Percentiles rank a stretch among this genome's conserved stretches.
Conservation (phyloP, 2,888 invertebrate genomes). For the Dasypogon diadema region DNA sequence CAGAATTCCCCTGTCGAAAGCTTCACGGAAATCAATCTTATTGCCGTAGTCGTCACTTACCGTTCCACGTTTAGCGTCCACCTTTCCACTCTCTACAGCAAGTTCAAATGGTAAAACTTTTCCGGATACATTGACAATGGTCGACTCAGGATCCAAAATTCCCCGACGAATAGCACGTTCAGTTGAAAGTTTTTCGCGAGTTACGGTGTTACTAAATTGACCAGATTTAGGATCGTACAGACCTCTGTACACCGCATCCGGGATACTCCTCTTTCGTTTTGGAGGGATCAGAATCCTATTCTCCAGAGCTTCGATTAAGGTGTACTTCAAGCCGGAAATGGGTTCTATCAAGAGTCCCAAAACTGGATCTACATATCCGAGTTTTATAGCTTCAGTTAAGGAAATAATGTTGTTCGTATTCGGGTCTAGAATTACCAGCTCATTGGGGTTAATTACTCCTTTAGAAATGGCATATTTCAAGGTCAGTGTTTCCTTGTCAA, state of each 20-base stretch:
- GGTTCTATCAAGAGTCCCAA: conserved; percentile 85
- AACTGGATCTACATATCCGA: conserved; percentile 82
- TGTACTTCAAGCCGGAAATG: conserved; percentile 78
- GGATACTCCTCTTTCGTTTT: conserved; percentile 84
- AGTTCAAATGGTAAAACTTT: conserved; percentile 85
- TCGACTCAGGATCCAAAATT: conserved; percentile 85
- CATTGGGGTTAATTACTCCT: conserved; percentile 81
- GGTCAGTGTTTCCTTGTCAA: conserved; percentile 78
- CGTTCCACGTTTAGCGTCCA: conserved; percentile 81
- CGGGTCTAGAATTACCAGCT: conserved; percentile 84
- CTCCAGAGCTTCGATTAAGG: conserved; percentile 86
- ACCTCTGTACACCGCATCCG: conserved; percentile 93
- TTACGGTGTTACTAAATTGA: conserved; percentile 82
- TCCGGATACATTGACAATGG: conserved; percentile 85
- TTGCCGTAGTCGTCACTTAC: conserved; percentile 74
- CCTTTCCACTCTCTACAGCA: conserved; percentile 81
- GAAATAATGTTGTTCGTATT: conserved; percentile 84
- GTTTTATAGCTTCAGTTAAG: conserved; percentile 81
- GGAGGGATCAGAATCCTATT: conserved; percentile 85
- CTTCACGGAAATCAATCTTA: conserved; percentile 83
- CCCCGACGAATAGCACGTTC: conserved; percentile 88
- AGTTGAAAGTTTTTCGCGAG: conserved; percentile 83
- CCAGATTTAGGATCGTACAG: conserved; percentile 88
- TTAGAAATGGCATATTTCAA: conserved; percentile 80
- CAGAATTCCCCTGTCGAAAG: conserved; percentile 84